A percentile compares a stretch with the other conserved stretches of the same genome.
Evolutionary conservation across 2,113 vertebrate genomes (phyloP).

Genomic region (Aplodontia rufa): DNA sequence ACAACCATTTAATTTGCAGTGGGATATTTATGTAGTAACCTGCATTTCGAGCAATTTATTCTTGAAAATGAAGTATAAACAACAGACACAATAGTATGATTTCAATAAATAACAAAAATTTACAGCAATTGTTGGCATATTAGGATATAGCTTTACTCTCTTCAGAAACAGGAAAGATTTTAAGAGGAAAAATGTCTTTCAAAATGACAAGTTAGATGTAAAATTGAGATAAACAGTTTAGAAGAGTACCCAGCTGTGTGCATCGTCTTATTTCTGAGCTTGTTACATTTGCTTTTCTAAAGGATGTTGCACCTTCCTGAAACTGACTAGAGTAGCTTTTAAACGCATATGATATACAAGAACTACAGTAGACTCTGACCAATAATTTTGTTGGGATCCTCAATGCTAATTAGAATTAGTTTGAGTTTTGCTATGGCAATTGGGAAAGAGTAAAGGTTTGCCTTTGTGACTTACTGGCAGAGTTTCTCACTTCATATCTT

Average conservation of each 20-base stretch:
- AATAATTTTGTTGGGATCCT: background rate
- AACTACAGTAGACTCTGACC: background rate
- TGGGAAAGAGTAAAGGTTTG: background rate
- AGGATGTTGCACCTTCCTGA: background rate
- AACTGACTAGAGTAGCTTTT: background rate
- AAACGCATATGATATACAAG: background rate
- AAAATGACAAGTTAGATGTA: constrained; percentile 50
- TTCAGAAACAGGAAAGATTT: constrained; percentile 59
- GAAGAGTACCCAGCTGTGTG: background rate
- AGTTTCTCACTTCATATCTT: background rate
- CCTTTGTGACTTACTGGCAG: background rate
- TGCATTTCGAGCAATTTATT: constrained; percentile 50
- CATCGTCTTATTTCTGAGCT: background rate
- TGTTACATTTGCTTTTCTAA: constrained; percentile 7
- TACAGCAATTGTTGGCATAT: constrained; percentile 53
- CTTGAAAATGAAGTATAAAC: constrained; percentile 57
- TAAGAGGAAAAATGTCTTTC: constrained; percentile 58
- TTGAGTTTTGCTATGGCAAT: background rate
- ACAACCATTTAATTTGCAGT: constrained; percentile 65
- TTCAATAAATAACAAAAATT: constrained; percentile 63
- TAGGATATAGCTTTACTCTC: constrained; percentile 49
- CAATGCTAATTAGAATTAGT: background rate
- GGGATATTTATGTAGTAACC: constrained; percentile 65
- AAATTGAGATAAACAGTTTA: constrained; percentile 52
- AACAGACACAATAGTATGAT: constrained; percentile 54